Conservation (phyloP, 2,113 vertebrate species). For the Mungos mungo region DNA sequence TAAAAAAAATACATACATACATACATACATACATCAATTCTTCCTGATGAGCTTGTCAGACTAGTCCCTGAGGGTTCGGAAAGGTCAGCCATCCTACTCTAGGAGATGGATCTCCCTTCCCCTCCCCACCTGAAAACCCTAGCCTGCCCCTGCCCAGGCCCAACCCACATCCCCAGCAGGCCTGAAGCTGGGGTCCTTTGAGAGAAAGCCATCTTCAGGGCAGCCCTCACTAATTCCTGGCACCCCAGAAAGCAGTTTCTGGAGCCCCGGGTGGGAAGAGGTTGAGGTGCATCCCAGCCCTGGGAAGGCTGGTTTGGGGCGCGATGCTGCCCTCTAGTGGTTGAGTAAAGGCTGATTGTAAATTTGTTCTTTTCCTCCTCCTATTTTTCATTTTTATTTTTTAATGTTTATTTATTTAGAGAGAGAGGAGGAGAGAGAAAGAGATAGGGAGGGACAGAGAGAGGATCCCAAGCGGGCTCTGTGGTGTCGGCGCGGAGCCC, state of each 20-base stretch:
- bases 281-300: background rate
- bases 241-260: background rate
- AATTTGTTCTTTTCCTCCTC: background rate
- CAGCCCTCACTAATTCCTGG: background rate
- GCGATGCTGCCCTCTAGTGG: conserved; percentile 74
- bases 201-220: background rate
- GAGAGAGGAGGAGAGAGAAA: too few relatives aligned
- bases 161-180: background rate
- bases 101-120: background rate
- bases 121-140: background rate
- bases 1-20: background rate
- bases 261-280: background rate
- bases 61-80: background rate
- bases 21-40: background rate
- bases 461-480: too few relatives aligned
- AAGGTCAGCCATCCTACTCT: background rate
- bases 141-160: background rate
- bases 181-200: background rate
- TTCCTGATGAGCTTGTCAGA: conserved; percentile 47
- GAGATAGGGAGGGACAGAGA: too few relatives aligned
- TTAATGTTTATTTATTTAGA: too few relatives aligned
- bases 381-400: background rate
- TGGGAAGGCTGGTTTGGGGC: background rate
- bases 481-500: too few relatives aligned
- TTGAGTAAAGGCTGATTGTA: background rate